These are phyloP conservation scores for Linhomoeus sp. DNA, from an alignment of 2,888 invertebrate genomes.

Conservation along the genomic window DNA sequence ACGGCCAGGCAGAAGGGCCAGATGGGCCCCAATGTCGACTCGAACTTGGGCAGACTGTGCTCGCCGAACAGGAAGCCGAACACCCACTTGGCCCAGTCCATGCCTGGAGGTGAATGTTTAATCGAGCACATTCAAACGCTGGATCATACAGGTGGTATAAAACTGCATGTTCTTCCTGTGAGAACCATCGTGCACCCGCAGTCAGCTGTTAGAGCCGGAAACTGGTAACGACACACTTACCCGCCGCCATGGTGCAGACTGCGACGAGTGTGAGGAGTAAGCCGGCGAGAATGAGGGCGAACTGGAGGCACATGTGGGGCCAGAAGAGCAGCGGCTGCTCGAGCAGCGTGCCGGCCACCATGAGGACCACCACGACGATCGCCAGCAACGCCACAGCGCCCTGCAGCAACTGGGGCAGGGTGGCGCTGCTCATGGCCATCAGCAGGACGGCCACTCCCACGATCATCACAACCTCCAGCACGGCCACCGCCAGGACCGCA, in stretches of 20 bases:
- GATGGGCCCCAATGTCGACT: constrained; percentile 3
- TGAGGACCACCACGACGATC: background rate
- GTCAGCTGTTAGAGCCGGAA: too few species aligned
- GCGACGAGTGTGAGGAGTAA: background rate
- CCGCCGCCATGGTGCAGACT: background rate
- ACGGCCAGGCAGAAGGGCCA: constrained; percentile 7
- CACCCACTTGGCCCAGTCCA: background rate
- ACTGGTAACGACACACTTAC: too few species aligned
- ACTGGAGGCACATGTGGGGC: constrained; percentile 5
- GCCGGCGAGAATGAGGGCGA: background rate
- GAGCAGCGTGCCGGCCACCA: background rate
- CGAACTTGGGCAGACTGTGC: background rate
- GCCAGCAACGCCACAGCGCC: background rate
- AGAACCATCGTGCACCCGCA: too few species aligned
- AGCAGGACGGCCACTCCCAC: background rate
- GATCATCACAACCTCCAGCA: background rate
- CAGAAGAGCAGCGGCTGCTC: background rate
- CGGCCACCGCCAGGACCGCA: background rate
- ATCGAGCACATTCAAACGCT: too few species aligned
- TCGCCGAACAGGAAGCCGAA: background rate
- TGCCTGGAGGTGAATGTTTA: too few species aligned
- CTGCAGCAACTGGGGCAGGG: background rate
- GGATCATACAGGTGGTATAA: too few species aligned
- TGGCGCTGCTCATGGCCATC: background rate
- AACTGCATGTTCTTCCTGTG: too few species aligned